A percentile compares a stretch with the other conserved stretches of the same genome.
Evolutionary conservation across 2,888 invertebrate genomes (phyloP).

Genomic region (Lasioglossum morio): DNA sequence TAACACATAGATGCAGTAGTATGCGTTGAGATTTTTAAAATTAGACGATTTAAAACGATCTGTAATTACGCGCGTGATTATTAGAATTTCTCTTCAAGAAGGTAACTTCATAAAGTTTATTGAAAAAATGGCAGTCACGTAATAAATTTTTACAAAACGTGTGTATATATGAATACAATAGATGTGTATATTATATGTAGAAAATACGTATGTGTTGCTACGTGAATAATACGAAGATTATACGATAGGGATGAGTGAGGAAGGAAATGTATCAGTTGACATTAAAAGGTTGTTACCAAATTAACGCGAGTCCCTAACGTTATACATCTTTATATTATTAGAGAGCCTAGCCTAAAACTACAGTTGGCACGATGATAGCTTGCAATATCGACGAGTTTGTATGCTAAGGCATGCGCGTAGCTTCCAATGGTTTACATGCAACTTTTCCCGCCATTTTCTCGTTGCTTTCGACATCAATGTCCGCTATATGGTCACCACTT

Average conservation of each 20-base stretch:
- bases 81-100: not conserved
- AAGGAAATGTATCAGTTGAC: constrained; percentile 26
- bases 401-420: constrained; percentile 64
- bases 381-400: constrained; percentile 69
- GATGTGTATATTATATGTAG: constrained; percentile 10
- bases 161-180: constrained; percentile 20
- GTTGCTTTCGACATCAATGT: constrained; percentile 22
- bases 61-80: not conserved
- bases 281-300: constrained; percentile 33
- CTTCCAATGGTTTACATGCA: constrained; percentile 43
- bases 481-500: not conserved
- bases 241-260: constrained; percentile 27
- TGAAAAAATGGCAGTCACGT: constrained; percentile 63
- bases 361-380: constrained; percentile 56
- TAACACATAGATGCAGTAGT: not conserved
- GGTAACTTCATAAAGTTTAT: constrained; percentile 61
- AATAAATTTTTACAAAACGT: constrained; percentile 68
- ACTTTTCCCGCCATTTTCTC: constrained; percentile 72
- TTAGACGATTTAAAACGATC: not conserved
- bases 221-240: constrained; percentile 53
- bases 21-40: not conserved
- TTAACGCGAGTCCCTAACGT: constrained; percentile 39
- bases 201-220: constrained; percentile 58
- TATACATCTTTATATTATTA: constrained; percentile 58
- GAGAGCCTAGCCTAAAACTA: constrained; percentile 58